Conservation (phyloP, 2,888 invertebrate genomes). For the Hemaris fuciformis region DNA sequence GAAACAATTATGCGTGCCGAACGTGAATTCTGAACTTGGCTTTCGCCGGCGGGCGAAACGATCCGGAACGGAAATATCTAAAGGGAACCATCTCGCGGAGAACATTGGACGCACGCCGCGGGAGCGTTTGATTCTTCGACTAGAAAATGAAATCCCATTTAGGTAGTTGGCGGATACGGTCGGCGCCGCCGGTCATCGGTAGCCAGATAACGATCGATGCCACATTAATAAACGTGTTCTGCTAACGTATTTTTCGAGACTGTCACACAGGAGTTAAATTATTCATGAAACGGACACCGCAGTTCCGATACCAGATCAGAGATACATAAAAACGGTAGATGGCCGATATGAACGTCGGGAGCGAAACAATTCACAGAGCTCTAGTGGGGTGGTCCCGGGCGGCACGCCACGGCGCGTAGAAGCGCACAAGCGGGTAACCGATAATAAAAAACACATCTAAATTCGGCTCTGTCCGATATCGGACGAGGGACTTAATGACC, state of each 20-base stretch:
- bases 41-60: constrained; percentile 46
- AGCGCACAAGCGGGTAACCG: constrained; percentile 24
- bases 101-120: constrained; percentile 50
- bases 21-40: constrained; percentile 34
- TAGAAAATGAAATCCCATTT: constrained; percentile 77
- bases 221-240: constrained; percentile 72
- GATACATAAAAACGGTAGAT: constrained; percentile 57
- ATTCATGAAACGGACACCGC: constrained; percentile 68
- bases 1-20: constrained; percentile 61
- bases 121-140: constrained; percentile 72
- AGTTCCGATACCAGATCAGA: constrained; percentile 59
- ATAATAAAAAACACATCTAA: constrained; percentile 58
- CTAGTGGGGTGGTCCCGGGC: constrained; percentile 8
- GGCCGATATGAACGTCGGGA: constrained; percentile 36
- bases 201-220: constrained; percentile 52
- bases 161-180: constrained; percentile 38
- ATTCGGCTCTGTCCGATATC: constrained; percentile 38
- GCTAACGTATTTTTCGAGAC: constrained; percentile 60
- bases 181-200: constrained; percentile 46
- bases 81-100: constrained; percentile 47
- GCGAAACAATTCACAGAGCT: constrained; percentile 54
- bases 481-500: constrained; percentile 45
- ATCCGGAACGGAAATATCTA: constrained; percentile 52
- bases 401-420: too few relatives aligned
- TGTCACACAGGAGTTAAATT: constrained; percentile 69